Evolutionary conservation across 92 coral and sea anemone species (phyloP).

Genomic region (Siderastrea siderea): DNA sequence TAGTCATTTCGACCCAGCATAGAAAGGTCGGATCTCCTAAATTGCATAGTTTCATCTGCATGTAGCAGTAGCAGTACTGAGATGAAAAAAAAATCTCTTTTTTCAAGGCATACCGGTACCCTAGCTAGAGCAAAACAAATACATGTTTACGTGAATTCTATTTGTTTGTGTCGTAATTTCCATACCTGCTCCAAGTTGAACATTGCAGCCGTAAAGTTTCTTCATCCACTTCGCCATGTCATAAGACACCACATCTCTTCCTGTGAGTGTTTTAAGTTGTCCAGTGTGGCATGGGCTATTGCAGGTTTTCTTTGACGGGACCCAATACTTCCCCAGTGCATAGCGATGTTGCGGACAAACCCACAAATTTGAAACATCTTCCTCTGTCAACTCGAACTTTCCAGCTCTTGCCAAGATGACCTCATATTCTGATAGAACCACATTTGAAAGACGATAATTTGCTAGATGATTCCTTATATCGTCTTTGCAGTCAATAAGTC

Average conservation of each 20-base stretch:
- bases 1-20: no score
- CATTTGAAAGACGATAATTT: neutral
- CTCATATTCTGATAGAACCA: neutral
- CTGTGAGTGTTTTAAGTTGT: neutral
- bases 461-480: neutral
- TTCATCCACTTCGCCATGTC: neutral
- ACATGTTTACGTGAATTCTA: no score
- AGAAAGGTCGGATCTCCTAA: no score
- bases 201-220: constrained; percentile 5
- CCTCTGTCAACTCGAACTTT: neutral
- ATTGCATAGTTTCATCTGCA: no score
- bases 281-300: neutral
- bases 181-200: constrained; percentile 9
- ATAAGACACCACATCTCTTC: neutral
- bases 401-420: neutral
- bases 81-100: no score
- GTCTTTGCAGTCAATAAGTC: neutral
- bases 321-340: constrained; percentile 1
- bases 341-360: neutral
- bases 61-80: no score
- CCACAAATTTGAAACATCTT: constrained; percentile 9
- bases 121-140: no score
- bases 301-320: neutral
- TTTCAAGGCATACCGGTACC: no score
- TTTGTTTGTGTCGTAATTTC: no score